These are phyloP conservation scores for Cephalopachus bancanus DNA, from an alignment of 2,797 vertebrate genomes.

Conservation along the genomic window DNA sequence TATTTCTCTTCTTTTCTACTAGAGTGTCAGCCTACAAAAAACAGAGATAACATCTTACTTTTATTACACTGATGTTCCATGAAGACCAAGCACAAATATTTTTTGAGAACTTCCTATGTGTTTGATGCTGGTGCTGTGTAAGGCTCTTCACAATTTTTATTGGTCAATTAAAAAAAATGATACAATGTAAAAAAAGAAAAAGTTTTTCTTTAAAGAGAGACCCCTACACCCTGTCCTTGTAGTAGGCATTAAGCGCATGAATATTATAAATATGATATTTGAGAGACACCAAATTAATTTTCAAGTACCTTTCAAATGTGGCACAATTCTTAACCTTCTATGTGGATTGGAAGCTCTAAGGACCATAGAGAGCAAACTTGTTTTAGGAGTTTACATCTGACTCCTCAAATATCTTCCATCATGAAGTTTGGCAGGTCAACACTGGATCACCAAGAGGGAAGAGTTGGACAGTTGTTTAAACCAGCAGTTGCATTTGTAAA, in stretches of 20 bases:
- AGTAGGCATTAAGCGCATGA: background rate
- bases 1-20: slow-evolving; percentile 35
- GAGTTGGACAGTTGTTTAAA: background rate
- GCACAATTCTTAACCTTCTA: background rate
- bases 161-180: too few species aligned
- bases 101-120: background rate
- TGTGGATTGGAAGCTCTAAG: background rate
- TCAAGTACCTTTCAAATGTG: slow-evolving; percentile 1
- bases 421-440: background rate
- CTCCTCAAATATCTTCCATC: background rate
- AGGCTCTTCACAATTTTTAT: background rate
- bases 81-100: slow-evolving; percentile 33
- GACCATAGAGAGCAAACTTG: background rate
- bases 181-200: too few species aligned
- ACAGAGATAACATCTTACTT: background rate
- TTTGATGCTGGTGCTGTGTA: background rate
- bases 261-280: background rate
- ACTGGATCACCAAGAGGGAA: background rate
- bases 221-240: background rate
- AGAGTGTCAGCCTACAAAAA: background rate
- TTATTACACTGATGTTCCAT: background rate
- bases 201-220: background rate
- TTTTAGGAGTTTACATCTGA: background rate
- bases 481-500: background rate
- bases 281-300: slow-evolving; percentile 25